Conservation (phyloP, 2,797 vertebrate genomes). For the Furcifer pardalis region DNA sequence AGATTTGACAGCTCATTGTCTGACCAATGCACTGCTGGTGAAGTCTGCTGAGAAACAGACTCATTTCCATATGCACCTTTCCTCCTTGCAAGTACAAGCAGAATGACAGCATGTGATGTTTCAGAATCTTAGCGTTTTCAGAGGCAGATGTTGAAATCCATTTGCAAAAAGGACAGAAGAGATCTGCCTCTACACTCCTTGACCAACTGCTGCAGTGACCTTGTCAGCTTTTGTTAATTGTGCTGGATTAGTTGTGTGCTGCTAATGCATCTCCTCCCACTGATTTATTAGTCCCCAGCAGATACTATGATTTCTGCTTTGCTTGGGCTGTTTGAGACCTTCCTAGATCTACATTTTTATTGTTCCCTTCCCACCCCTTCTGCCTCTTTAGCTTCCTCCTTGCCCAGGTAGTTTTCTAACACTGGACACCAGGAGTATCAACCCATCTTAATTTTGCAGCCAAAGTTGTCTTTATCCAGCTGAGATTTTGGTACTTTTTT, state of each 20-base stretch:
- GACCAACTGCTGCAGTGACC: accelerated
- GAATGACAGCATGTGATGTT: background rate
- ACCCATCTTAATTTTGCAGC: background rate
- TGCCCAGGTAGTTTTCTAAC: constrained; percentile 13
- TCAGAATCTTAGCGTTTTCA: background rate
- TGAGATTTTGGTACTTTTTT: constrained; percentile 22
- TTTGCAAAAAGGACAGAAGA: accelerated
- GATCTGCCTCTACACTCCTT: accelerated
- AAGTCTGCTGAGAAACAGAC: background rate
- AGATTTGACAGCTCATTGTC: no score
- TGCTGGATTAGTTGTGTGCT: background rate
- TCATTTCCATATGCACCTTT: background rate
- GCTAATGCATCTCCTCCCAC: background rate
- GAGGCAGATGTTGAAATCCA: background rate
- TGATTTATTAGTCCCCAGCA: background rate
- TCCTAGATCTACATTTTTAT: background rate
- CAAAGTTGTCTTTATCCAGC: constrained; percentile 42
- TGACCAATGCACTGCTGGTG: background rate
- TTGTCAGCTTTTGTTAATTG: constrained; percentile 1
- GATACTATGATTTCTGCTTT: background rate
- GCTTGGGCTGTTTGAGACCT: background rate
- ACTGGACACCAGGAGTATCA: background rate
- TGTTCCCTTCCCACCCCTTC: background rate
- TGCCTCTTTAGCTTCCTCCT: constrained; percentile 9
- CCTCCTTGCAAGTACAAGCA: background rate